phyloP scores from a whole-genome alignment of 2,888 invertebrate genomes.

The Dysmachus trigonus region DNA sequence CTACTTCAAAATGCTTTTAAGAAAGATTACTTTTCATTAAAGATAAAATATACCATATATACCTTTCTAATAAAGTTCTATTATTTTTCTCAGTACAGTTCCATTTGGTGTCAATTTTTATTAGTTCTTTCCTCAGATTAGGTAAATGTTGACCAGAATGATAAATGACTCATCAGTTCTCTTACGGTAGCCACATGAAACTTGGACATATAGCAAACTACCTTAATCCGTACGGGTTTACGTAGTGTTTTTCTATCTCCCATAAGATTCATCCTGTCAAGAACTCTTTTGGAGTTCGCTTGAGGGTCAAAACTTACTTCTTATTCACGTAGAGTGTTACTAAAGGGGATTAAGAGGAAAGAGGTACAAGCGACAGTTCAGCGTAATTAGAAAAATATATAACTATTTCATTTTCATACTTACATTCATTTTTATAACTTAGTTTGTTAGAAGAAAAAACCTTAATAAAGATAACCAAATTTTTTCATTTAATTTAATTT shows the following conservation, averaged over 20 bases:
- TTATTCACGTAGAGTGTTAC: not conserved
- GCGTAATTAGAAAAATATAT: not conserved
- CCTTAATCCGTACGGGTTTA: not conserved
- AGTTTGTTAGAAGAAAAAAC: too few species aligned
- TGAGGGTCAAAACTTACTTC: not conserved
- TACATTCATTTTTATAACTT: not conserved
- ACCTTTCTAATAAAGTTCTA: not conserved
- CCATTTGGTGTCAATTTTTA: not conserved
- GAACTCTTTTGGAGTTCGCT: not conserved
- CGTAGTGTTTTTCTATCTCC: not conserved
- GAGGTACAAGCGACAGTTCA: not conserved
- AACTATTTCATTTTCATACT: not conserved
- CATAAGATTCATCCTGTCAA: not conserved
- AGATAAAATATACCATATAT: not conserved
- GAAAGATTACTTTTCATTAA: not conserved
- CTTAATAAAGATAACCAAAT: not conserved
- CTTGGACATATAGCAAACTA: not conserved
- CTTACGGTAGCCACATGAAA: not conserved
- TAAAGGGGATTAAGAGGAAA: not conserved
- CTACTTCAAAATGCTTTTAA: not conserved
- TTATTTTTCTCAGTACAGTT: not conserved
- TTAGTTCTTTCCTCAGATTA: not conserved
- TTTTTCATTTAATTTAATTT: not conserved
- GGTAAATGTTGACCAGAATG: not conserved
- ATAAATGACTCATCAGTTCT: not conserved